phyloP scores from a whole-genome alignment of 2,113 vertebrate genomes.

The Microtus montanus region DNA sequence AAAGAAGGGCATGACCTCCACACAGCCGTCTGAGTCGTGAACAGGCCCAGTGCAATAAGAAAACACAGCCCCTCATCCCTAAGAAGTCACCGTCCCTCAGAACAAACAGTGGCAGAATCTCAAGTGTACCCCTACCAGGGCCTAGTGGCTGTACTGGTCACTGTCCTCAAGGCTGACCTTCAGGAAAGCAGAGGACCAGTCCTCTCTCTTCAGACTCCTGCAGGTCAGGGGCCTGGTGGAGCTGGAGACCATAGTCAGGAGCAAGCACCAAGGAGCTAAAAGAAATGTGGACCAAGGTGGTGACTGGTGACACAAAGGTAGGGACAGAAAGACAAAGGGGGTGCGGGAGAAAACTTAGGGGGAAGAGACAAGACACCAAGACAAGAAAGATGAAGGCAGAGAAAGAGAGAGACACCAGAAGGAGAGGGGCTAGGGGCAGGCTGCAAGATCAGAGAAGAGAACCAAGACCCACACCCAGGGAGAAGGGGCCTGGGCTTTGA shows the following conservation, averaged over 20 bases:
- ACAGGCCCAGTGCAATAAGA: background rate
- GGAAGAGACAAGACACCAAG: background rate
- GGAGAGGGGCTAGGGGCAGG: background rate
- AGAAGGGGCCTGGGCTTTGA: background rate
- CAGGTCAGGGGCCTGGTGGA: background rate
- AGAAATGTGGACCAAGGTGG: background rate
- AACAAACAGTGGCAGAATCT: background rate
- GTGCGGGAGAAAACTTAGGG: background rate
- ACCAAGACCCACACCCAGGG: background rate
- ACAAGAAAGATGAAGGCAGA: background rate
- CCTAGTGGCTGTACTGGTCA: background rate
- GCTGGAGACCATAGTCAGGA: background rate
- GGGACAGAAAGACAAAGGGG: background rate
- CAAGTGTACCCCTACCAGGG: no score
- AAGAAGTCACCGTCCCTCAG: background rate
- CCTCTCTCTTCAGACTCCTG: background rate
- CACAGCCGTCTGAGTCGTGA: accelerated
- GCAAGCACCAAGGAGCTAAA: no score
- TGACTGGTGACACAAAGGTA: background rate
- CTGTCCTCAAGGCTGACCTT: background rate
- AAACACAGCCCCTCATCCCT: accelerated
- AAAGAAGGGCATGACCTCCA: background rate
- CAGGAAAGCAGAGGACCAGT: background rate
- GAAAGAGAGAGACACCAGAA: background rate
- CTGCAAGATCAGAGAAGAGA: background rate